A percentile compares a stretch with the other conserved stretches of the same genome.
These are phyloP conservation scores for Schizotus pectinicornis DNA, from an alignment of 2,888 invertebrate species.

Conservation along the genomic window DNA sequence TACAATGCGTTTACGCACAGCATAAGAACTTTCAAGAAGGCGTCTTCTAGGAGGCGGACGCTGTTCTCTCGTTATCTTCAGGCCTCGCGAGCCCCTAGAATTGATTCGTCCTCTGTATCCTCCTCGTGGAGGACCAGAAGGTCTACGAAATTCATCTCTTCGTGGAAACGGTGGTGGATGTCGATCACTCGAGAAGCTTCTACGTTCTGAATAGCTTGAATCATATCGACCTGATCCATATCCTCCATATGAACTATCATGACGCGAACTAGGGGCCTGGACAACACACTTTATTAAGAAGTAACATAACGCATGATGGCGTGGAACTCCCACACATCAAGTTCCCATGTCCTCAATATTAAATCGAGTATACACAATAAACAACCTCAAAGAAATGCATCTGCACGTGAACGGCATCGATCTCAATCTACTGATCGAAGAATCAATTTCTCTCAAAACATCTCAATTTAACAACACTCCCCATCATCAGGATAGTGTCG, in stretches of 20 bases:
- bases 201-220: conserved; percentile 62
- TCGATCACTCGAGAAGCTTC: conserved; percentile 62
- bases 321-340: conserved; percentile 45
- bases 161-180: conserved; percentile 49
- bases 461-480: conserved; percentile 6
- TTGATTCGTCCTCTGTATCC: conserved; percentile 55
- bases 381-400: conserved; percentile 12
- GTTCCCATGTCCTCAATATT: conserved; percentile 35
- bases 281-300: conserved; percentile 46
- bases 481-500: conserved; percentile 3
- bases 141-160: conserved; percentile 56
- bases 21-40: conserved; percentile 64
- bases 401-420: conserved; percentile 8
- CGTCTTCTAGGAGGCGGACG: conserved; percentile 64
- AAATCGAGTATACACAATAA: conserved; percentile 9
- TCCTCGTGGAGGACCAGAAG: conserved; percentile 50
- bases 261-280: conserved; percentile 57
- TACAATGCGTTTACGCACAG: conserved; percentile 62
- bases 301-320: conserved; percentile 28
- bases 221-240: conserved; percentile 64
- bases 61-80: conserved; percentile 56
- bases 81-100: conserved; percentile 59
- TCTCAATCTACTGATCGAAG: conserved; percentile 19
- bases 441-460: conserved; percentile 9
- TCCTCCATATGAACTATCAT: conserved; percentile 55